Conservation (phyloP, 2,797 vertebrate species). For the Coluber constrictor region DNA sequence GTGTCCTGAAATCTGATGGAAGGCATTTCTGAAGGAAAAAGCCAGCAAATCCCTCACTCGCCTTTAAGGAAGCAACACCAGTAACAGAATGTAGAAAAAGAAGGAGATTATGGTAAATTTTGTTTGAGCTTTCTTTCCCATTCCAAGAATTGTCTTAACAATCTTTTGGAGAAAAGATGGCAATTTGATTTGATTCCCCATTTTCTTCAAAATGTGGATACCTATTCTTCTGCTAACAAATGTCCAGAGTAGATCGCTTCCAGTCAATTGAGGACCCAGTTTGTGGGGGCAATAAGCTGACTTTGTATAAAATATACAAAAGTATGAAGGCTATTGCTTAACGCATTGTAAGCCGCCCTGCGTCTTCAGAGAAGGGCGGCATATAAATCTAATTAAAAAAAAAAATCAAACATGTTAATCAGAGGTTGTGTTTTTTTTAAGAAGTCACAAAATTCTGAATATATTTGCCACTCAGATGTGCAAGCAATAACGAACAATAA, state of each 20-base stretch:
- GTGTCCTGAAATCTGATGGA: constrained; percentile 8
- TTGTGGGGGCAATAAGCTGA: too few relatives aligned
- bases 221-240: constrained; percentile 55
- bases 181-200: constrained; percentile 14
- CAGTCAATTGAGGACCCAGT: too few relatives aligned
- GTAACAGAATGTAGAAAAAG: constrained; percentile 27
- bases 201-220: constrained; percentile 31
- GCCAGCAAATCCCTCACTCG: constrained; percentile 11
- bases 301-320: too few relatives aligned
- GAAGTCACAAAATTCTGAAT: constrained; percentile 48
- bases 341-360: too few relatives aligned
- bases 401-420: constrained; percentile 43
- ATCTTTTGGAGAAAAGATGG: constrained; percentile 32
- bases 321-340: too few relatives aligned
- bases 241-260: constrained; percentile 57
- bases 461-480: constrained; percentile 58
- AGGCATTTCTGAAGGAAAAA: constrained; percentile 9
- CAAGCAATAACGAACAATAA: constrained; percentile 65
- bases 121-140: neutral
- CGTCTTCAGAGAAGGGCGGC: too few relatives aligned
- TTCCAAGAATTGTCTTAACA: constrained; percentile 21
- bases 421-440: constrained; percentile 2
- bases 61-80: constrained; percentile 4
- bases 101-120: constrained; percentile 28
- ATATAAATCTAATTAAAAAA: too few relatives aligned